These are phyloP conservation scores for Calameuta idolon DNA, from an alignment of 2,888 invertebrate genomes.

Conservation along the genomic window DNA sequence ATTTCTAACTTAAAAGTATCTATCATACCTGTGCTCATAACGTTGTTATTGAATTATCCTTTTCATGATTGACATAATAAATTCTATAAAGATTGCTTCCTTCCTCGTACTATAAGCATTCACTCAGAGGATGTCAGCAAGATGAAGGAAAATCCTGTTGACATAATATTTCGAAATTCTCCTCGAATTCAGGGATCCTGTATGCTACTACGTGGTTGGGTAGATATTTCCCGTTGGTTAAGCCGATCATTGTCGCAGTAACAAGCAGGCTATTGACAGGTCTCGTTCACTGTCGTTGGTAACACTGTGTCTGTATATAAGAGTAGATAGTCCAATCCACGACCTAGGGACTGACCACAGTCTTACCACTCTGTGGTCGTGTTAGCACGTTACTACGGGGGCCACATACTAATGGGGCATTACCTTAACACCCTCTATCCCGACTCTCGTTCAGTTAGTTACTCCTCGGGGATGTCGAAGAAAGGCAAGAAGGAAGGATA, in stretches of 20 bases:
- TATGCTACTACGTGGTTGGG: constrained; percentile 16
- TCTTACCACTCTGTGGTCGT: constrained; percentile 50
- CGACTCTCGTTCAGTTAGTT: constrained; percentile 64
- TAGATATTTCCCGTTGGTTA: constrained; percentile 63
- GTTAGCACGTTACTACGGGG: constrained; percentile 56
- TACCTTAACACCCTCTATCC: constrained; percentile 64
- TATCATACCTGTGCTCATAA: neutral
- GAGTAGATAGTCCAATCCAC: constrained; percentile 29
- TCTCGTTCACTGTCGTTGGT: constrained; percentile 42
- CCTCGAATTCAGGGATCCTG: neutral
- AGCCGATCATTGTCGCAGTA: constrained; percentile 64
- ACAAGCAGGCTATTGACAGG: constrained; percentile 65
- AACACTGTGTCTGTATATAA: constrained; percentile 16
- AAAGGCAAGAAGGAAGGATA: constrained; percentile 31
- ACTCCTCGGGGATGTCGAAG: constrained; percentile 56
- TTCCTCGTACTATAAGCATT: neutral
- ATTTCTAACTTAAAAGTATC: neutral
- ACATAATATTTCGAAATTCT: neutral
- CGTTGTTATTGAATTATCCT: neutral
- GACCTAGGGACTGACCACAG: constrained; percentile 46
- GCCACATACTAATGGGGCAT: constrained; percentile 66
- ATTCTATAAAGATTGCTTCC: neutral
- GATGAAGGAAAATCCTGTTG: neutral
- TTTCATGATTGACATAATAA: neutral
- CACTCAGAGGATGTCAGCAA: neutral